Percentiles rank a stretch among this genome's conserved stretches.
These are phyloP conservation scores for Pachycephus smyrnensis DNA, from an alignment of 2,888 invertebrate species.

Conservation along the genomic window DNA sequence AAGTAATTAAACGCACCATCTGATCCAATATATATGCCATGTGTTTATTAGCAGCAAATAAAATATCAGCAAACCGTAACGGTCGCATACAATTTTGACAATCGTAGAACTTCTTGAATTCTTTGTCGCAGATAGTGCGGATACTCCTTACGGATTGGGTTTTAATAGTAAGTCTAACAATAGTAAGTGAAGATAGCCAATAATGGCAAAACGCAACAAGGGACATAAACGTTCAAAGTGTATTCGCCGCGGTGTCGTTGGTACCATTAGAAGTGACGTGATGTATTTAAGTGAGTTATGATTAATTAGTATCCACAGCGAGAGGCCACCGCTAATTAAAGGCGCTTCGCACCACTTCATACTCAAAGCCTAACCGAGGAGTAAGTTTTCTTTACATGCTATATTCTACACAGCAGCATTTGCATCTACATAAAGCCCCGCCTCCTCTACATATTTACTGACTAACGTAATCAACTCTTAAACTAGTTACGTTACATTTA, in stretches of 20 bases:
- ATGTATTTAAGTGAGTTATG: conserved; percentile 35
- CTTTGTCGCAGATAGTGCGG: background rate
- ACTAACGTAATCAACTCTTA: background rate
- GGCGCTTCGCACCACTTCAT: conserved; percentile 24
- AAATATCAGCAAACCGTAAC: background rate
- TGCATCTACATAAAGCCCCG: background rate
- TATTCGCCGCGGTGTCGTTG: conserved; percentile 17
- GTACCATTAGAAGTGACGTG: conserved; percentile 23
- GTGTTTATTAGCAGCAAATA: background rate
- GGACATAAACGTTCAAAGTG: conserved; percentile 17
- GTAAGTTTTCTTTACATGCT: conserved; percentile 20
- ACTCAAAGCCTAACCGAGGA: conserved; percentile 24
- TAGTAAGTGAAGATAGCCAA: conserved; percentile 6
- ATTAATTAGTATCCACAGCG: conserved; percentile 45
- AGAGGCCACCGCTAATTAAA: conserved; percentile 31
- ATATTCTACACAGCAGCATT: background rate
- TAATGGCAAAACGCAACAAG: conserved; percentile 17
- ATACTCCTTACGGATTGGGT: background rate
- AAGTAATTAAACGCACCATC: background rate
- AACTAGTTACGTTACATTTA: background rate
- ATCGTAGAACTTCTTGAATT: background rate
- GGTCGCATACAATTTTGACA: conserved; percentile 3
- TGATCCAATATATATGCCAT: background rate
- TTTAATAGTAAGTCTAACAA: background rate
- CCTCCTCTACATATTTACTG: background rate